phyloP scores from a whole-genome alignment of 1,140 invertebrate genomes.

The Lepidurus arcticus region DNA sequence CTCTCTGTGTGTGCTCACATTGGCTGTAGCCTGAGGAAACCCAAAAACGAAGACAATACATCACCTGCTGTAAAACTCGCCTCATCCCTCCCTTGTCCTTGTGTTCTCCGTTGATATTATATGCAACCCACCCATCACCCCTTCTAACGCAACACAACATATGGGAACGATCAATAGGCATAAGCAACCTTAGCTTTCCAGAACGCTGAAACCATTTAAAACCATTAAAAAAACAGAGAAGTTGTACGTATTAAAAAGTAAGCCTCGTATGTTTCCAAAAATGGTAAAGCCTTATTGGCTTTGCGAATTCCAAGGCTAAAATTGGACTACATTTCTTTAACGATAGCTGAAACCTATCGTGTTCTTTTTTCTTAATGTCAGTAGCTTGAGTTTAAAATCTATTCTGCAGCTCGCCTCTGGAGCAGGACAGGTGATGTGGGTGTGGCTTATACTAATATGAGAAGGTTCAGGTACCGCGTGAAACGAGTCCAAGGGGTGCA shows the following conservation, averaged over 20 bases:
- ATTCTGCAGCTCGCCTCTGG: too few relatives aligned
- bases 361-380: too few relatives aligned
- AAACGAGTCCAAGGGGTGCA: not conserved
- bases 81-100: not conserved
- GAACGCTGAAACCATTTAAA: not conserved
- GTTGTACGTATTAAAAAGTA: too few relatives aligned
- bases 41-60: constrained; percentile 15
- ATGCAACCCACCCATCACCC: not conserved
- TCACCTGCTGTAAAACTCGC: constrained; percentile 9
- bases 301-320: too few relatives aligned
- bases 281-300: too few relatives aligned
- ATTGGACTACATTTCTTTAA: too few relatives aligned
- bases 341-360: too few relatives aligned
- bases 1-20: not conserved
- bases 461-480: not conserved
- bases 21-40: constrained; percentile 13
- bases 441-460: too few relatives aligned
- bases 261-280: too few relatives aligned
- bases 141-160: not conserved
- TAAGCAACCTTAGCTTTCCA: constrained; percentile 1
- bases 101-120: not conserved
- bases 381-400: too few relatives aligned
- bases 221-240: not conserved
- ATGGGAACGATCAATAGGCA: constrained; percentile 11
- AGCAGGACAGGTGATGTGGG: too few relatives aligned